Conservation (phyloP, 2,888 invertebrate genomes). For the Erebia ligea region DNA sequence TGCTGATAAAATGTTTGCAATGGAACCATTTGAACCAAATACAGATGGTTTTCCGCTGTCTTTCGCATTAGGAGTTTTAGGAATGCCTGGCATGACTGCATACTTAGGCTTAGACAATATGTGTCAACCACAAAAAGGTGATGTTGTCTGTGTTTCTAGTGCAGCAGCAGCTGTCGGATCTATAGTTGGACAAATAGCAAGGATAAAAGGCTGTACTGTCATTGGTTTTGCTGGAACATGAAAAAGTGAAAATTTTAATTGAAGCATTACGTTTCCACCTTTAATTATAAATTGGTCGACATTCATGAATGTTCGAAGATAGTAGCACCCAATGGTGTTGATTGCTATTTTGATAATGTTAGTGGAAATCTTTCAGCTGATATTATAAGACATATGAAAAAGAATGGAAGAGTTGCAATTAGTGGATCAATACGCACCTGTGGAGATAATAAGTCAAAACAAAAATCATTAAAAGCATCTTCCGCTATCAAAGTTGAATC, state of each 20-base stretch:
- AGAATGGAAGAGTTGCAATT: not conserved
- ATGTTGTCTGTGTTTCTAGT: too few species aligned
- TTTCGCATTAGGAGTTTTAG: too few species aligned
- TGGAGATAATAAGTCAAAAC: not conserved
- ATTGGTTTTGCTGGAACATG: too few species aligned
- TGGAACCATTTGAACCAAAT: too few species aligned
- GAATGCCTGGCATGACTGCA: too few species aligned
- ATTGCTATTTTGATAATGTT: conserved; percentile 91
- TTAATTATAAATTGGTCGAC: conserved; percentile 71
- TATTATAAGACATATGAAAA: conserved; percentile 4
- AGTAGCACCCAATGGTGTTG: conserved; percentile 86
- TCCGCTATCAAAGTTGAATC: not conserved
- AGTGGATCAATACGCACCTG: conserved; percentile 8
- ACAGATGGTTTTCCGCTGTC: too few species aligned
- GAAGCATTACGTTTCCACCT: conserved; percentile 49
- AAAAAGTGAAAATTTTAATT: conserved; percentile 74
- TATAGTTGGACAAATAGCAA: conserved; percentile 89
- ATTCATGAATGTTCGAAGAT: conserved; percentile 79
- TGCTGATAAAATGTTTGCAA: too few species aligned
- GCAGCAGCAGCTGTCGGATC: conserved; percentile 49
- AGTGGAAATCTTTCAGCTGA: conserved; percentile 76
- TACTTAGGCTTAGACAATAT: too few species aligned
- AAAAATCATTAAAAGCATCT: not conserved
- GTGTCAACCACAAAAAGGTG: too few species aligned
- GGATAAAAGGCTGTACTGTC: conserved; percentile 79